Percentiles rank a stretch among this genome's conserved stretches.
Evolutionary conservation across 2,888 invertebrate species (phyloP).

Genomic region (Thymelicus lineola): DNA sequence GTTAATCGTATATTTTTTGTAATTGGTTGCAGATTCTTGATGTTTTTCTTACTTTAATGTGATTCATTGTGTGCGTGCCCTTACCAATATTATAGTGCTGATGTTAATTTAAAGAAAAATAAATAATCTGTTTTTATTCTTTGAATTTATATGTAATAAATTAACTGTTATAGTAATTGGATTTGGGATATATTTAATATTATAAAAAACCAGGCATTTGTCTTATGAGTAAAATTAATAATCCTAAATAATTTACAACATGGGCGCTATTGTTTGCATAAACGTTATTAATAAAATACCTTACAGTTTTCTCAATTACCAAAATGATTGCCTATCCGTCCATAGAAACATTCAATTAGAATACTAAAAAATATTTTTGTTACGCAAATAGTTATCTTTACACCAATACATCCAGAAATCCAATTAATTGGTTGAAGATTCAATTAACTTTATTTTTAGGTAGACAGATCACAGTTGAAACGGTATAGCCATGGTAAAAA

Average conservation of each 20-base stretch:
- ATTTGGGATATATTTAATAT: no score
- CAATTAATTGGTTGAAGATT: conserved; percentile 12
- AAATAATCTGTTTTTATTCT: no score
- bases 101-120: no score
- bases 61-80: neutral
- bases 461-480: neutral
- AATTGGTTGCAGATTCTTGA: neutral
- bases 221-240: neutral
- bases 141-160: no score
- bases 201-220: no score
- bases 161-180: no score
- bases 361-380: conserved; percentile 8
- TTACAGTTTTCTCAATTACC: conserved; percentile 4
- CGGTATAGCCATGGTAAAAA: neutral
- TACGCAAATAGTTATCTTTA: neutral
- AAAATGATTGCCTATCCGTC: conserved; percentile 30
- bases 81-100: no score
- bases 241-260: neutral
- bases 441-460: neutral
- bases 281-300: neutral
- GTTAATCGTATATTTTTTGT: no score
- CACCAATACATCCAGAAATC: neutral
- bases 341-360: conserved; percentile 24
- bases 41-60: neutral
- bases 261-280: conserved; percentile 22